Conservation (phyloP, 2,888 invertebrate species). For the Epinotia bilunana region DNA sequence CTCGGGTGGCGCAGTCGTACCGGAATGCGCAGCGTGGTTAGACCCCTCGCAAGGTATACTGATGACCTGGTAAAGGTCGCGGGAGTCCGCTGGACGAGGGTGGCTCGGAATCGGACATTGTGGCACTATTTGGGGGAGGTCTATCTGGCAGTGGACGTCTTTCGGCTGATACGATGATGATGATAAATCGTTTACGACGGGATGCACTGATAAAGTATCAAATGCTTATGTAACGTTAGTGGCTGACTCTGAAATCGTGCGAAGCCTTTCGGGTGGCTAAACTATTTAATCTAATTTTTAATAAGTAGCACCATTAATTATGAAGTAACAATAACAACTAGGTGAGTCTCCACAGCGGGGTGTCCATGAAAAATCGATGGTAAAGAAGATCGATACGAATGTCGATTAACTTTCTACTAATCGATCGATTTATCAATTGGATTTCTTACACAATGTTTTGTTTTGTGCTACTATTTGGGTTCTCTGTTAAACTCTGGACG, state of each 20-base stretch:
- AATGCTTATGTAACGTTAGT: background rate
- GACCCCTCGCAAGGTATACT: too few relatives aligned
- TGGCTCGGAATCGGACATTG: too few relatives aligned
- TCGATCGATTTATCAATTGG: slow-evolving; percentile 43
- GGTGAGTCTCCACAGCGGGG: slow-evolving; percentile 36
- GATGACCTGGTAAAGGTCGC: too few relatives aligned
- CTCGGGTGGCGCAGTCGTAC: too few relatives aligned
- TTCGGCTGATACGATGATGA: too few relatives aligned
- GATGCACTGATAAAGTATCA: background rate
- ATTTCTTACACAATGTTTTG: slow-evolving; percentile 33
- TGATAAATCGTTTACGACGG: too few relatives aligned
- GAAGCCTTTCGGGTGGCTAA: background rate
- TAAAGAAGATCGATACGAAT: slow-evolving; percentile 38
- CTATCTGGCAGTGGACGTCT: too few relatives aligned
- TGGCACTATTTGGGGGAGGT: too few relatives aligned
- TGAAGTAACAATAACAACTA: slow-evolving; percentile 39
- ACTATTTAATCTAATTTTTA: slow-evolving; percentile 34
- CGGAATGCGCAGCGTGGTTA: too few relatives aligned
- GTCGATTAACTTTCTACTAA: slow-evolving; percentile 44
- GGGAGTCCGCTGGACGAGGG: too few relatives aligned
- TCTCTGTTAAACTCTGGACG: background rate
- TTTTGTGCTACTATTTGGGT: slow-evolving; percentile 35
- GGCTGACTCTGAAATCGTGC: slow-evolving; percentile 23
- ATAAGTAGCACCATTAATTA: slow-evolving; percentile 38
- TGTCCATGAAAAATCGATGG: slow-evolving; percentile 37